A percentile compares a stretch with the other conserved stretches of the same genome.
These are phyloP conservation scores for Sprattus sprattus DNA, from an alignment of 2,113 vertebrate species.

Conservation along the genomic window DNA sequence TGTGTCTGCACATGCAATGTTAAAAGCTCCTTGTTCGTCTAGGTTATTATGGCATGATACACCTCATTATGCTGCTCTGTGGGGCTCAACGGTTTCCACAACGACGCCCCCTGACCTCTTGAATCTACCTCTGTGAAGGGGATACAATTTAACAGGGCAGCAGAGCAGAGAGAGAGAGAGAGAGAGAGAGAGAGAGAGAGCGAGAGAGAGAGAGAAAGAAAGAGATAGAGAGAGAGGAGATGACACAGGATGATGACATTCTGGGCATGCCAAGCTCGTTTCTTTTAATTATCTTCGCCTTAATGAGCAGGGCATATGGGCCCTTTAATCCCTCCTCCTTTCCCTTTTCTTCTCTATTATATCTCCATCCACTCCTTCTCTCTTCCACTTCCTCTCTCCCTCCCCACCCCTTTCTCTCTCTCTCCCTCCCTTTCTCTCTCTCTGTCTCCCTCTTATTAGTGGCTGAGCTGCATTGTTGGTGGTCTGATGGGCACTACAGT, in stretches of 20 bases:
- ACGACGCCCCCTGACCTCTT: neutral
- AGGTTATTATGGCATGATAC: neutral
- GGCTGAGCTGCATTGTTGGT: constrained; percentile 2
- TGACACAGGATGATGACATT: neutral
- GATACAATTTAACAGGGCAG: neutral
- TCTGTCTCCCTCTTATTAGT: neutral
- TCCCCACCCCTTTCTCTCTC: neutral
- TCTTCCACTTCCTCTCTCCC: neutral
- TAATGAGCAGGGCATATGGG: constrained; percentile 9
- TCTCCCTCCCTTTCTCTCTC: neutral
- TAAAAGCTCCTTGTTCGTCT: neutral
- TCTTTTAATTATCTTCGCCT: neutral
- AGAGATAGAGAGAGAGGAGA: neutral
- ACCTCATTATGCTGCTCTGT: constrained; percentile 1
- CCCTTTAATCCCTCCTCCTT: neutral
- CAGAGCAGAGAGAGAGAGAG: neutral
- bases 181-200: neutral
- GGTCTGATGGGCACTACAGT: neutral
- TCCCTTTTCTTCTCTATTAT: neutral
- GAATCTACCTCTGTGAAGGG: neutral
- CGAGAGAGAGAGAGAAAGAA: neutral
- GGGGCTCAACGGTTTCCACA: neutral
- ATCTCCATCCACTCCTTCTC: neutral
- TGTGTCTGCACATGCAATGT: neutral
- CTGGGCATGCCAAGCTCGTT: neutral